Conservation (phyloP, 2,888 invertebrate species). For the Fragum whitleyi region DNA sequence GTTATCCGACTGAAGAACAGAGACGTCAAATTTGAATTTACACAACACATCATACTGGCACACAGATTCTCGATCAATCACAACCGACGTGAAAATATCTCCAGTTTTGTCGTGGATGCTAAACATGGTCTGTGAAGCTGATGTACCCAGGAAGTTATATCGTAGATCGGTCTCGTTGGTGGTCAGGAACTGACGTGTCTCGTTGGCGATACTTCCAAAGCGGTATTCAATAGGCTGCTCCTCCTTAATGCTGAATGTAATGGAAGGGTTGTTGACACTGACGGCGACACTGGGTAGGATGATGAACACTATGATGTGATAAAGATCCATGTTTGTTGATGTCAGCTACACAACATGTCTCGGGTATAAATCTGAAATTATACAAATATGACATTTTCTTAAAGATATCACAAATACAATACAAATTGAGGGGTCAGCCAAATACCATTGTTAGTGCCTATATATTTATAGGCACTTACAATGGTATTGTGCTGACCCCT, state of each 20-base stretch:
- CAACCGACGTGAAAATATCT: constrained; percentile 54
- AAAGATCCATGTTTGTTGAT: constrained; percentile 37
- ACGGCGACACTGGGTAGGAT: neutral
- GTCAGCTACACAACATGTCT: constrained; percentile 13
- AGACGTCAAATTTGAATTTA: constrained; percentile 66
- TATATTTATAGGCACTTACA: too few species aligned
- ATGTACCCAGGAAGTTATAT: constrained; percentile 57
- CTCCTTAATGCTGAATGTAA: constrained; percentile 63
- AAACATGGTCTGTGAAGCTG: constrained; percentile 53
- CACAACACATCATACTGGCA: constrained; percentile 63
- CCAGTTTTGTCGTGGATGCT: constrained; percentile 62
- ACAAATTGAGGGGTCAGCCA: too few species aligned
- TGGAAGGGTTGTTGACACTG: constrained; percentile 10
- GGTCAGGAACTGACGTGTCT: constrained; percentile 39
- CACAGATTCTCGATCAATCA: constrained; percentile 74
- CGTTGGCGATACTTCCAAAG: constrained; percentile 64
- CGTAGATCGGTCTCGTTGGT: constrained; percentile 33
- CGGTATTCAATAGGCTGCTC: constrained; percentile 49
- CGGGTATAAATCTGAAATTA: constrained; percentile 5
- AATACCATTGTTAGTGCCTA: too few species aligned
- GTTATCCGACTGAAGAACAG: constrained; percentile 54
- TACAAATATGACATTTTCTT: neutral
- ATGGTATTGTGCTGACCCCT: too few species aligned
- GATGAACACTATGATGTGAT: constrained; percentile 25
- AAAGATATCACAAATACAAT: neutral